Evolutionary conservation across 1,140 invertebrate genomes (phyloP), one percentile per base, ranked within the genome.

Genomic region (Papilio aristodemus): DNA sequence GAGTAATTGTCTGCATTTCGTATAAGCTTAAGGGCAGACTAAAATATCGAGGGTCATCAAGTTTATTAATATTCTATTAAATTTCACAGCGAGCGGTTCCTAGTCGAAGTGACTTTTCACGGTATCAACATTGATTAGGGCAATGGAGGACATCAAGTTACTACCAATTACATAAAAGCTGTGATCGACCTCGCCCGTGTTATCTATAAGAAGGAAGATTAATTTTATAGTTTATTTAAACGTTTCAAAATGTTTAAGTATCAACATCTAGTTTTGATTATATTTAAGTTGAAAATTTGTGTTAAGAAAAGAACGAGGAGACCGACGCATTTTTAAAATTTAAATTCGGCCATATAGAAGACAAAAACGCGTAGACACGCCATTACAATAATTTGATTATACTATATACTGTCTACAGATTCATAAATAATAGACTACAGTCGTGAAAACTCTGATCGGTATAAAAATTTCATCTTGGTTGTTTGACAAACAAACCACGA

Each of bases 61-160:
- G 41, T 66, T 66, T 22, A 66, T 66, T 66, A 66, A 46, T 66
- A 66, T 32, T 64, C 22, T 32, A 66, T 41, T 46, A 50, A 41
- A 66, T 14, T 32, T 66, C 41, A 50, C 41, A 32, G 22, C 39
- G 39, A 46, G 32, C 27, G 41, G 41, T 46, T 66, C 63, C 41
- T 50, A 46, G 41, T 66, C 32, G 43, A 66, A 43, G 43, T 36
- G 13, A 66, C 50, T 6, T 66, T 46, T 64, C 14, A 66, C 32
- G 43, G 50, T 32, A 36, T 38, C 36, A 36, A 46, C 43, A 50
- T 27, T 66, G 43, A 66, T 66, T 50, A 50, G 14, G 41, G 36
- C 13, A 50, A 17, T 50, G 41, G 43, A 50, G 63, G 63, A 66
- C 63, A n/a, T 37, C 63, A 17, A 46, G 41, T 66, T 38, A 38